These are phyloP conservation scores for Conus betulinus DNA, from an alignment of 1,140 invertebrate species.

Conservation along the genomic window DNA sequence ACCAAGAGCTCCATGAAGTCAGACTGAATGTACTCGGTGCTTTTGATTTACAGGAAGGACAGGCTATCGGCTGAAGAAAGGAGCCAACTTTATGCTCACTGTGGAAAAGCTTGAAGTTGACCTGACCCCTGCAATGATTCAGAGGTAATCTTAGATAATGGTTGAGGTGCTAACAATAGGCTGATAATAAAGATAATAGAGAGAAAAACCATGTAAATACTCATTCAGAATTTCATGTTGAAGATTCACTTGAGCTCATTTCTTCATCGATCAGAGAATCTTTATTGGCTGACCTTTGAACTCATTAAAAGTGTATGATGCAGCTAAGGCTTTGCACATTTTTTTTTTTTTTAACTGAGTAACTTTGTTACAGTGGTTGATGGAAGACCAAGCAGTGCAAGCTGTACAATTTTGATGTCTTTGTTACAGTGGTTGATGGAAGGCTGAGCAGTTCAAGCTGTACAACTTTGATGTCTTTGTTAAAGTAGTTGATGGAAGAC, in stretches of 20 bases:
- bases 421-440: slow-evolving; percentile 88
- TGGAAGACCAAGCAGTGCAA: slow-evolving; percentile 96
- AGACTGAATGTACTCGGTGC: not conserved
- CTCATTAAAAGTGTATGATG: too few relatives aligned
- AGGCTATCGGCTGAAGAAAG: slow-evolving; percentile 88
- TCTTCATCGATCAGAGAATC: too few relatives aligned
- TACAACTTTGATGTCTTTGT: slow-evolving; percentile 98
- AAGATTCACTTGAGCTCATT: too few relatives aligned
- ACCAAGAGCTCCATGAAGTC: too few relatives aligned
- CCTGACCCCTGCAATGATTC: slow-evolving; percentile 94
- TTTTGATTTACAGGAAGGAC: slow-evolving; percentile 80
- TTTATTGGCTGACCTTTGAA: too few relatives aligned
- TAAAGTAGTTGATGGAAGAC: slow-evolving; percentile 93
- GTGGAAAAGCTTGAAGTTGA: slow-evolving; percentile 95
- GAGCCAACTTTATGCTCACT: slow-evolving; percentile 87
- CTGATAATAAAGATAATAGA: too few relatives aligned
- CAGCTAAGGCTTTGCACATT: too few relatives aligned
- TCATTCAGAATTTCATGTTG: too few relatives aligned
- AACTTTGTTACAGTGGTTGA: slow-evolving; percentile 79
- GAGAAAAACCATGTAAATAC: too few relatives aligned
- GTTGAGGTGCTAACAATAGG: too few relatives aligned
- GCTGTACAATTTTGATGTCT: slow-evolving; percentile 96
- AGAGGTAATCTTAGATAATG: slow-evolving; percentile 68
- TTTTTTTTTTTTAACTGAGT: too few relatives aligned
- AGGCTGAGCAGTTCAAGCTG: slow-evolving; percentile 91